Evolutionary conservation across 2,888 invertebrate genomes (phyloP), one percentile per base, ranked within the genome.

Genomic region (Pyrochroa serraticornis): DNA sequence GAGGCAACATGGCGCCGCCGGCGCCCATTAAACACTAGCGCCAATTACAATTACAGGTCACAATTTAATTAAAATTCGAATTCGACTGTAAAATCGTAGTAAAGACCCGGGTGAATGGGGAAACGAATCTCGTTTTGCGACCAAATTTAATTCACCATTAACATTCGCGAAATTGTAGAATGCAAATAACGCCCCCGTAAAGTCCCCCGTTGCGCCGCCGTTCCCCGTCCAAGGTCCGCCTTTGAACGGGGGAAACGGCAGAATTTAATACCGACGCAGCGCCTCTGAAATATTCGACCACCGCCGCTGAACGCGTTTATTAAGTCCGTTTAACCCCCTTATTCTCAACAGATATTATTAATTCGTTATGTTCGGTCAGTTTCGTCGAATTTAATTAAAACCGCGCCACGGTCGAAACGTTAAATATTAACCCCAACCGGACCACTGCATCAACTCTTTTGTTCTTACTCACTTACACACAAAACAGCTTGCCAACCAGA

Each of bases 91-190:
- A 67, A 67, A 65, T 62, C 63, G 62, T 62, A 63, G 60, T 62
- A 62, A 61, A 58, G 60, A 53, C 41, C 42, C 48, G 38, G 49
- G 37, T 46, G 56, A 49, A 57, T 50, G 55, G 45, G 55, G 53
- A 63, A 64, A 60, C 59, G 65, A 66, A 65, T 66, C 65, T 69
- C 67, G 65, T 68, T 68, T 65, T 59, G 59, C 59, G 60, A 65
- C 67, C 67, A 63, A 66, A 66, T 69, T 67, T 69, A 69, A 69
- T 67, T 64, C 62, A 49, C 65, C 59, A 67, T 67, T 67, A 67
- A 65, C 65, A 62, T 67, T 63, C 64, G 65, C 61, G 60, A 65
- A 67, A 67, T 64, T 64, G 63, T 63, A 60, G 63, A 64, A 67
- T 67, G 66, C 66, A 66, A 67, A 67, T 67, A 58, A 45, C 49